Percentiles rank a stretch among this genome's conserved stretches.
phyloP scores from a whole-genome alignment of 2,888 invertebrate species.

The Nomada goodeniana region DNA sequence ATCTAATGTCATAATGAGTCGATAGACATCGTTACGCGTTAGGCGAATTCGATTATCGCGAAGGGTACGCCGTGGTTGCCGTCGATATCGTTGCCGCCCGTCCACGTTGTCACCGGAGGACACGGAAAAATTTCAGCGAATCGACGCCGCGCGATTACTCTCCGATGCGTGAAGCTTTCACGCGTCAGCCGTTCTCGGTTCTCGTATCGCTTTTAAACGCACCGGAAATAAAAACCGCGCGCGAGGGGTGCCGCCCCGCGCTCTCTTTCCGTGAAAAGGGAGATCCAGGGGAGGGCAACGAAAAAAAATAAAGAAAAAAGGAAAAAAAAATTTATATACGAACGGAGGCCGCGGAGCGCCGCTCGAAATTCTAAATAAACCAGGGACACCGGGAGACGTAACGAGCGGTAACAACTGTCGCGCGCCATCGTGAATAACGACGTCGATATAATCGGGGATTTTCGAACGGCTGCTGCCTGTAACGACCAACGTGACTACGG shows the following conservation, averaged over 20 bases:
- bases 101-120: background rate
- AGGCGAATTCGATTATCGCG: constrained; percentile 68
- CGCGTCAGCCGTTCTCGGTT: constrained; percentile 16
- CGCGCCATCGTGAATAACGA: constrained; percentile 58
- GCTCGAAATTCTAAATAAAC: constrained; percentile 54
- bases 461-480: constrained; percentile 54
- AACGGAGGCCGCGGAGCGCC: constrained; percentile 9
- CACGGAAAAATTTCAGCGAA: constrained; percentile 1
- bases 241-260: background rate
- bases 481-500: constrained; percentile 60
- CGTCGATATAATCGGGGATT: constrained; percentile 65
- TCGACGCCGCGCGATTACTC: constrained; percentile 12
- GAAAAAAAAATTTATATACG: background rate
- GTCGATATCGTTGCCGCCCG: background rate
- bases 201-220: constrained; percentile 18
- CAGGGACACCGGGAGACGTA: constrained; percentile 45
- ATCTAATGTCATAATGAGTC: constrained; percentile 70
- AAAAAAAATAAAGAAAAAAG: no score
- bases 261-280: background rate
- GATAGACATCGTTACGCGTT: constrained; percentile 67
- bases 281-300: background rate
- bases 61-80: constrained; percentile 10
- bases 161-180: constrained; percentile 20
- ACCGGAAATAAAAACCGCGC: constrained; percentile 30
- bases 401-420: constrained; percentile 58